phyloP scores from a whole-genome alignment of 2,113 vertebrate species.

The Pelobates fuscus region DNA sequence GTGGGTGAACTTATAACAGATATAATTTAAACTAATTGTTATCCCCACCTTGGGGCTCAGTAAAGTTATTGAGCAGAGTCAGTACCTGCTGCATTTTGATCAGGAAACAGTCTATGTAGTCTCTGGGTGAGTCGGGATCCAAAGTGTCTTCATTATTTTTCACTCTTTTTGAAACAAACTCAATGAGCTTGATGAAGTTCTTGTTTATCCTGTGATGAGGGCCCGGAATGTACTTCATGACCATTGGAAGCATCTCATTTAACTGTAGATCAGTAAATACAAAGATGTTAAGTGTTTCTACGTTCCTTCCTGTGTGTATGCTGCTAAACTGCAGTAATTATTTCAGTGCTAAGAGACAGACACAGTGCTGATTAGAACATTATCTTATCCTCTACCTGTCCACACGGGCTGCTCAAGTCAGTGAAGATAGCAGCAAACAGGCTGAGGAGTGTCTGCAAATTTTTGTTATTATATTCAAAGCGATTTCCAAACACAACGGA shows the following conservation, averaged over 20 bases:
- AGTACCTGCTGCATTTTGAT: conserved; percentile 60
- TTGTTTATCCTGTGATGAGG: conserved; percentile 57
- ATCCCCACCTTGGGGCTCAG: too few species aligned
- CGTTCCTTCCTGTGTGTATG: too few species aligned
- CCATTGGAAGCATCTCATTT: conserved; percentile 61
- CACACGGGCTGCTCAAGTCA: neutral
- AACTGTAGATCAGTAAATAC: conserved; percentile 31
- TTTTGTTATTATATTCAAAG: conserved; percentile 1
- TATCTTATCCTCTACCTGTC: neutral
- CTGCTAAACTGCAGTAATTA: too few species aligned
- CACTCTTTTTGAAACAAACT: conserved; percentile 63
- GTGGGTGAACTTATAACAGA: too few species aligned
- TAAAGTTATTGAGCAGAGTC: too few species aligned
- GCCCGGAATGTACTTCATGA: conserved; percentile 70
- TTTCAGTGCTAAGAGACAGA: too few species aligned
- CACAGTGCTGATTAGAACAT: too few species aligned
- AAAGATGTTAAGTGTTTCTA: neutral
- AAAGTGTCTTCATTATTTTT: conserved; percentile 66
- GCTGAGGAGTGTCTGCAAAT: neutral
- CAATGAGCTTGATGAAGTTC: neutral
- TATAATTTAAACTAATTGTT: too few species aligned
- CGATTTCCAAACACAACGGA: neutral
- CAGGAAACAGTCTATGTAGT: conserved; percentile 79
- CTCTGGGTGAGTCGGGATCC: conserved; percentile 66
- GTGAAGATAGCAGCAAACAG: neutral